phyloP scores from a whole-genome alignment of 2,113 vertebrate genomes.

The Ceuthmochares aereus region DNA sequence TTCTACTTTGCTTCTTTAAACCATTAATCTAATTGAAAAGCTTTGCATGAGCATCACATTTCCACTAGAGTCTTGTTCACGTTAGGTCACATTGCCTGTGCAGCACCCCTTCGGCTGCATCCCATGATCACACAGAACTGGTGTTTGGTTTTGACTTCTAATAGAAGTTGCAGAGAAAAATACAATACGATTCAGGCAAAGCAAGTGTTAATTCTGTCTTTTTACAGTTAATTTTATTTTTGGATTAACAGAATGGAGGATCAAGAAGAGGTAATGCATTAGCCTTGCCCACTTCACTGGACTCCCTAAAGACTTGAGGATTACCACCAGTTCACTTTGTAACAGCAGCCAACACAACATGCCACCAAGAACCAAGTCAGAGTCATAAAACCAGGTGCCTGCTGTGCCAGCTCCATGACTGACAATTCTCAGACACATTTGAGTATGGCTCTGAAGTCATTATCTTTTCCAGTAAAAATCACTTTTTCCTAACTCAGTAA shows the following conservation, averaged over 20 bases:
- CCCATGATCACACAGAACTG: rapidly evolving
- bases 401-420: slow-evolving; percentile 42
- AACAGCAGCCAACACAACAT: not conserved
- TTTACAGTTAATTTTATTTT: not conserved
- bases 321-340: not conserved
- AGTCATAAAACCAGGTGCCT: slow-evolving; percentile 48
- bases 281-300: slow-evolving; percentile 25
- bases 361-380: not conserved
- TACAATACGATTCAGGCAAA: not conserved
- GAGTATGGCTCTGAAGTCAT: not conserved
- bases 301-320: not conserved
- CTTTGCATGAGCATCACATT: not conserved
- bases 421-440: not conserved
- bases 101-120: not conserved
- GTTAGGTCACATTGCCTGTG: not conserved
- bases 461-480: not conserved
- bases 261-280: not conserved
- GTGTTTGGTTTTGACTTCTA: not conserved
- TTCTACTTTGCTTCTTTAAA: not conserved
- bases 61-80: not conserved
- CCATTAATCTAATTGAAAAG: not conserved
- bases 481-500: not conserved
- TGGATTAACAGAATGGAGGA: not conserved
- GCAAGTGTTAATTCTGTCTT: not conserved
- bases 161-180: not conserved